These are phyloP conservation scores for Thamnaconus septentrionalis DNA, from an alignment of 2,113 vertebrate species.

Conservation along the genomic window DNA sequence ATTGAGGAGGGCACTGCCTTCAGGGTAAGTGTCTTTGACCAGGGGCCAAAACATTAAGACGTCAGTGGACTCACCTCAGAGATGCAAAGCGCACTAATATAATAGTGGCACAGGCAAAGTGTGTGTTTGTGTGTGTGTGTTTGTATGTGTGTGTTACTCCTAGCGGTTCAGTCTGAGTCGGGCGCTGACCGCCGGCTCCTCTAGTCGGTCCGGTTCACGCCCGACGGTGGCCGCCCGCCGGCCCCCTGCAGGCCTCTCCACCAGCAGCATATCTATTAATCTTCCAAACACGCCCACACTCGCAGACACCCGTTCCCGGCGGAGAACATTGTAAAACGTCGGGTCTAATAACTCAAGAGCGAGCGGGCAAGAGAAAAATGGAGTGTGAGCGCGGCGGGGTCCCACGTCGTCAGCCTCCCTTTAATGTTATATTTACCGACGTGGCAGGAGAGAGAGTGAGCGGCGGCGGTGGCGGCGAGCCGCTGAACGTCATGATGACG, in stretches of 20 bases:
- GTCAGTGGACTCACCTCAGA: background rate
- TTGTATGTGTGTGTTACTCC: slow-evolving; percentile 3
- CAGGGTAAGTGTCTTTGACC: slow-evolving; percentile 81
- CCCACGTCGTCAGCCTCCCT: slow-evolving; percentile 32
- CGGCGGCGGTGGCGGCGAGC: no score
- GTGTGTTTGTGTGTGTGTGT: background rate
- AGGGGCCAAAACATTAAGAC: background rate
- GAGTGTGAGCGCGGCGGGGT: slow-evolving; percentile 29
- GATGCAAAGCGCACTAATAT: background rate
- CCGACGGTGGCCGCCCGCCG: background rate
- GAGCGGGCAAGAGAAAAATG: slow-evolving; percentile 35
- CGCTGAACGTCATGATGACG: slow-evolving; percentile 30
- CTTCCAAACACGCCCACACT: slow-evolving; percentile 19
- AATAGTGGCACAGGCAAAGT: no score
- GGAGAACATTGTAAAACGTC: slow-evolving; percentile 52
- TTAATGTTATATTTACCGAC: slow-evolving; percentile 47
- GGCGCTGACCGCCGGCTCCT: slow-evolving; percentile 43
- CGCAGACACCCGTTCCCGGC: slow-evolving; percentile 12
- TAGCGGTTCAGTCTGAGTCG: background rate
- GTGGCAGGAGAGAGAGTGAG: slow-evolving; percentile 17
- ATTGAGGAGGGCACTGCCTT: slow-evolving; percentile 97
- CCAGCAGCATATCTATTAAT: slow-evolving; percentile 38
- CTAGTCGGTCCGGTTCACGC: slow-evolving; percentile 21
- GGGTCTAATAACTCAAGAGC: slow-evolving; percentile 55
- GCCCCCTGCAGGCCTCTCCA: slow-evolving; percentile 21